Conservation (phyloP, 2,113 vertebrate genomes). For the Gasterosteus nipponicus region DNA sequence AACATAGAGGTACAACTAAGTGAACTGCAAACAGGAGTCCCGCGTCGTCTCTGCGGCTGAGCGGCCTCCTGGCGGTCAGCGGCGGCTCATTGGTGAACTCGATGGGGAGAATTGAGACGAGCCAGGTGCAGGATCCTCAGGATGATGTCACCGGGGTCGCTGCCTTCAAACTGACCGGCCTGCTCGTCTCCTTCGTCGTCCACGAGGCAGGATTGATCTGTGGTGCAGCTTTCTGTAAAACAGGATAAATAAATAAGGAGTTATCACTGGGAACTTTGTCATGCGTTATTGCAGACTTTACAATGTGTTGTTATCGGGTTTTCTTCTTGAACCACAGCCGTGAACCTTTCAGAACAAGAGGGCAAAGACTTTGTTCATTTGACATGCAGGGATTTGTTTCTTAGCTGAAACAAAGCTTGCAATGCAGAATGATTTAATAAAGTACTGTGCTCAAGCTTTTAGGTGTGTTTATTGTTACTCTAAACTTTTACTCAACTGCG, state of each 20-base stretch:
- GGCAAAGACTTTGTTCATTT: not conserved
- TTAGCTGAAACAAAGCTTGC: not conserved
- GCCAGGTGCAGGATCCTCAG: conserved; percentile 74
- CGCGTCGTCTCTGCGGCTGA: conserved; percentile 3
- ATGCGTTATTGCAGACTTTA: conserved; percentile 9
- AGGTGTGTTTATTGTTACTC: not conserved
- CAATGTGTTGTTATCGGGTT: conserved; percentile 35
- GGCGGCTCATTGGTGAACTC: conserved; percentile 71
- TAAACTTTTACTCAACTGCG: not conserved
- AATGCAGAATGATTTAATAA: not conserved
- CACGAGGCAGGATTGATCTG: conserved; percentile 72
- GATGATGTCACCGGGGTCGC: conserved; percentile 72
- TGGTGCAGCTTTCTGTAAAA: conserved; percentile 71
- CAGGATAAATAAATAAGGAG: not conserved
- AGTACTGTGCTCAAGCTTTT: not conserved
- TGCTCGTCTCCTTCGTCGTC: conserved; percentile 72
- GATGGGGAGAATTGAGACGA: conserved; percentile 65
- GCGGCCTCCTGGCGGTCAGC: not conserved
- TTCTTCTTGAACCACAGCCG: not conserved
- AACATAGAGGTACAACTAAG: conserved; percentile 44
- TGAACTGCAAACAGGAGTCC: conserved; percentile 46
- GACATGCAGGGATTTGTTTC: not conserved
- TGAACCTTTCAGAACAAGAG: conserved; percentile 13
- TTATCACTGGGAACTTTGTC: not conserved
- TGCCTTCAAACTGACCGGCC: conserved; percentile 56